phyloP scores from a whole-genome alignment of 2,797 vertebrate genomes.

The Chromis chromis region DNA sequence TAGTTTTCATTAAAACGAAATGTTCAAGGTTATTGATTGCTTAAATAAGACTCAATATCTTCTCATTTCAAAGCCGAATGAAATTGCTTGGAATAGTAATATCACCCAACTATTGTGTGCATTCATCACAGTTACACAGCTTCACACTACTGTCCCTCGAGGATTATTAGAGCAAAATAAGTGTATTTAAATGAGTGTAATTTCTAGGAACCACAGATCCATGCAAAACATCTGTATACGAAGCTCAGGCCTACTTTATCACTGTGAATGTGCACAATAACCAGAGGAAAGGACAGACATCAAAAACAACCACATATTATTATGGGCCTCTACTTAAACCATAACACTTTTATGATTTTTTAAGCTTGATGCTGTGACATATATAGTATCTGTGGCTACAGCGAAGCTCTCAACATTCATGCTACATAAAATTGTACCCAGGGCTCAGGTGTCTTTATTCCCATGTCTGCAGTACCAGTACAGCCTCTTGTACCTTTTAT shows the following conservation, averaged over 20 bases:
- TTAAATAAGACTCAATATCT: constrained; percentile 88
- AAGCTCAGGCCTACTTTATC: constrained; percentile 60
- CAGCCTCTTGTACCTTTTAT: constrained; percentile 26
- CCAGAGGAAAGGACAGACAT: constrained; percentile 47
- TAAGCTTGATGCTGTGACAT: constrained; percentile 15
- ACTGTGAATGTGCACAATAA: constrained; percentile 56
- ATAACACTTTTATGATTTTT: constrained; percentile 32
- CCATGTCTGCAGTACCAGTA: constrained; percentile 30
- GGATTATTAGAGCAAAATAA: constrained; percentile 83
- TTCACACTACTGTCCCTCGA: constrained; percentile 68
- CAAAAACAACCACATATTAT: constrained; percentile 38
- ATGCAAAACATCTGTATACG: constrained; percentile 76
- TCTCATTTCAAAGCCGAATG: constrained; percentile 82
- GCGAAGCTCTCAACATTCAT: constrained; percentile 28
- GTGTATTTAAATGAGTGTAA: constrained; percentile 82
- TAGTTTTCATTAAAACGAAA: constrained; percentile 90
- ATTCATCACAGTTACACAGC: constrained; percentile 81
- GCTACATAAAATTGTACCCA: constrained; percentile 52
- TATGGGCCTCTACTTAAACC: constrained; percentile 29
- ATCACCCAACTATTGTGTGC: constrained; percentile 78
- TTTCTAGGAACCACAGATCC: constrained; percentile 75
- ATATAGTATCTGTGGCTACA: constrained; percentile 14
- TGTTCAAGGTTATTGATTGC: constrained; percentile 87
- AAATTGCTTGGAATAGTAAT: constrained; percentile 85
- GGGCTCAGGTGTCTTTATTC: constrained; percentile 35